Evolutionary conservation across 2,888 invertebrate genomes (phyloP).

Genomic region (Leucoptera coffeella): DNA sequence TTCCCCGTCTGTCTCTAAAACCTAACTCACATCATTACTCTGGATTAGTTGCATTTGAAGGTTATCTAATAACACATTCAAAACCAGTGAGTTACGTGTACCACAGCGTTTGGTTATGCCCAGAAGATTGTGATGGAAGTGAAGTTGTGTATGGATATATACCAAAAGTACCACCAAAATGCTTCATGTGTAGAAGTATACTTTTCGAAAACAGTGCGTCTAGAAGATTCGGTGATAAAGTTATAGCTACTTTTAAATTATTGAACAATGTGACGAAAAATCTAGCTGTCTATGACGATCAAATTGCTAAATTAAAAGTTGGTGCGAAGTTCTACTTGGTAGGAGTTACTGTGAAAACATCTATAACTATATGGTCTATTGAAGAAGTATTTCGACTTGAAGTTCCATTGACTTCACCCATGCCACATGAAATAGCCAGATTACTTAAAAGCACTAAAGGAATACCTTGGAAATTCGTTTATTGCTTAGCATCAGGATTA

Average conservation of each 20-base stretch:
- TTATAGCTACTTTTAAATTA: constrained; percentile 19
- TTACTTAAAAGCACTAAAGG: constrained; percentile 19
- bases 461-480: constrained; percentile 33
- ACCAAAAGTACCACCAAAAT: constrained; percentile 30
- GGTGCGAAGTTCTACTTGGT: constrained; percentile 19
- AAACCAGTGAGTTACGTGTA: constrained; percentile 24
- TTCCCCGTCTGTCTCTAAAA: constrained; percentile 13
- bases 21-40: constrained; percentile 13
- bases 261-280: constrained; percentile 13
- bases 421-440: constrained; percentile 19
- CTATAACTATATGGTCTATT: constrained; percentile 19
- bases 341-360: constrained; percentile 18
- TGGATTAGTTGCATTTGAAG: constrained; percentile 19
- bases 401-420: constrained; percentile 15
- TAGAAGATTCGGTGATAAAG: constrained; percentile 31
- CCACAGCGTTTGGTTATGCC: constrained; percentile 40
- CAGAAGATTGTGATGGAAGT: constrained; percentile 37
- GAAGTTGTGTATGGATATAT: constrained; percentile 28
- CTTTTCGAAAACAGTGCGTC: constrained; percentile 33
- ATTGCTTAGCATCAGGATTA: constrained; percentile 31
- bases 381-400: constrained; percentile 15
- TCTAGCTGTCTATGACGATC: constrained; percentile 22
- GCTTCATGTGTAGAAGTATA: constrained; percentile 22
- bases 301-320: constrained; percentile 18
- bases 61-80: constrained; percentile 19